These are phyloP conservation scores for Parnassius smintheus DNA, from an alignment of 2,888 invertebrate genomes.

Conservation along the genomic window DNA sequence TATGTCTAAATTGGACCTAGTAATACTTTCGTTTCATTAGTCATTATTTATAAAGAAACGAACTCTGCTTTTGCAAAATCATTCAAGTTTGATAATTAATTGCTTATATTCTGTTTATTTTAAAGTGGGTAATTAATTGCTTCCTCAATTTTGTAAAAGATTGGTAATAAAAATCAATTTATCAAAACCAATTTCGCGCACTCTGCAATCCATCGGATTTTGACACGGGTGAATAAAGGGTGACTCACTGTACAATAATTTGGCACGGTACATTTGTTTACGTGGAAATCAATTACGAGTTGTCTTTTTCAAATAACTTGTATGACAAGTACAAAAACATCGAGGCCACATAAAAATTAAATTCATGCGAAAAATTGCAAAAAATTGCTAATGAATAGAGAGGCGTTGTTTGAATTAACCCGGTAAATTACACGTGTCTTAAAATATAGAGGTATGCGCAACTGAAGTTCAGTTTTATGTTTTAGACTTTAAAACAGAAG, in stretches of 20 bases:
- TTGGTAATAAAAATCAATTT: conserved; percentile 23
- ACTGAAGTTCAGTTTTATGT: too few relatives aligned
- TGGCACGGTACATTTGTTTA: conserved; percentile 11
- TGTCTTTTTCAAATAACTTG: conserved; percentile 14
- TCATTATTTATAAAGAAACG: conserved; percentile 1
- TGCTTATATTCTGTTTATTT: neutral
- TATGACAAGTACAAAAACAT: conserved; percentile 19
- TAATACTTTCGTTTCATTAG: too few relatives aligned
- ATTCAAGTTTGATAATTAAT: neutral
- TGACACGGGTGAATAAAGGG: conserved; percentile 14
- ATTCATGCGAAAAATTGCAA: neutral
- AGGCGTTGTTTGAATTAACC: too few relatives aligned
- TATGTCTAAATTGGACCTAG: too few relatives aligned
- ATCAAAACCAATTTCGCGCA: conserved; percentile 24
- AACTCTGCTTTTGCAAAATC: neutral
- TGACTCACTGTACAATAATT: conserved; percentile 17
- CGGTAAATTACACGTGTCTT: too few relatives aligned
- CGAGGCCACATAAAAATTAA: neutral
- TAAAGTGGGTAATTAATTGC: conserved; percentile 18
- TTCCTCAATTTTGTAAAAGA: conserved; percentile 10
- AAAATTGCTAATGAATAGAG: neutral
- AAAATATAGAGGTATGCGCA: too few relatives aligned
- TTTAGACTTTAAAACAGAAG: too few relatives aligned
- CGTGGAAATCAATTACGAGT: conserved; percentile 20
- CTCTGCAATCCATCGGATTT: conserved; percentile 18